Evolutionary conservation across 2,888 invertebrate genomes (phyloP).

Genomic region (Orthosia cruda): DNA sequence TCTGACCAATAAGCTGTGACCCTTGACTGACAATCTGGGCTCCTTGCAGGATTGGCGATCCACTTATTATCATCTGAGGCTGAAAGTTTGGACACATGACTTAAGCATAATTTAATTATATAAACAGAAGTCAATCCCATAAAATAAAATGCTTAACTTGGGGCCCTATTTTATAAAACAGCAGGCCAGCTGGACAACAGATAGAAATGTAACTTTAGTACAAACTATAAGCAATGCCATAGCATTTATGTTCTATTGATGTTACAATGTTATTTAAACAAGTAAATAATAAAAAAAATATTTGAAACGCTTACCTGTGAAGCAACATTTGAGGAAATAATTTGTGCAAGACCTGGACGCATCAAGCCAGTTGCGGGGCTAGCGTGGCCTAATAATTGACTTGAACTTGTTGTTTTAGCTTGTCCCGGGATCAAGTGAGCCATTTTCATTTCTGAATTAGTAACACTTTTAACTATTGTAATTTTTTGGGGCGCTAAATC

Average conservation of each 20-base stretch:
- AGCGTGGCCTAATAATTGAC: constrained; percentile 86
- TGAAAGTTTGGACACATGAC: constrained; percentile 71
- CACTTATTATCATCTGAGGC: constrained; percentile 89
- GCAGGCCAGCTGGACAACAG: neutral
- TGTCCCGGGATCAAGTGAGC: constrained; percentile 87
- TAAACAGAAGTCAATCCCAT: neutral
- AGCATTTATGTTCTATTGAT: neutral
- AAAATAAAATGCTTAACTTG: neutral
- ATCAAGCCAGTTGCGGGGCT: constrained; percentile 84
- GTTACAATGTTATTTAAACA: neutral
- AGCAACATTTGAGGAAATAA: constrained; percentile 86
- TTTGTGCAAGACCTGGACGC: constrained; percentile 88
- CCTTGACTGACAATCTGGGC: constrained; percentile 88
- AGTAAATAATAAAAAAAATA: neutral
- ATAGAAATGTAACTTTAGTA: neutral
- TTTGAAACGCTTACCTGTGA: constrained; percentile 81
- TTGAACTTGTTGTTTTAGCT: constrained; percentile 82
- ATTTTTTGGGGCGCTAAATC: constrained; percentile 91
- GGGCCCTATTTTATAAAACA: neutral
- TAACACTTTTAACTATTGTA: constrained; percentile 89
- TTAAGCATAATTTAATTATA: neutral
- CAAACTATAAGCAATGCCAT: neutral
- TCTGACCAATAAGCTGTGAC: constrained; percentile 85
- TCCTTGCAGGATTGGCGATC: constrained; percentile 87
- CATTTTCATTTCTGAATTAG: constrained; percentile 89